A percentile compares a stretch with the other conserved stretches of the same genome.
Evolutionary conservation across 1,140 invertebrate genomes (phyloP).

Genomic region (Cephus cinctus): DNA sequence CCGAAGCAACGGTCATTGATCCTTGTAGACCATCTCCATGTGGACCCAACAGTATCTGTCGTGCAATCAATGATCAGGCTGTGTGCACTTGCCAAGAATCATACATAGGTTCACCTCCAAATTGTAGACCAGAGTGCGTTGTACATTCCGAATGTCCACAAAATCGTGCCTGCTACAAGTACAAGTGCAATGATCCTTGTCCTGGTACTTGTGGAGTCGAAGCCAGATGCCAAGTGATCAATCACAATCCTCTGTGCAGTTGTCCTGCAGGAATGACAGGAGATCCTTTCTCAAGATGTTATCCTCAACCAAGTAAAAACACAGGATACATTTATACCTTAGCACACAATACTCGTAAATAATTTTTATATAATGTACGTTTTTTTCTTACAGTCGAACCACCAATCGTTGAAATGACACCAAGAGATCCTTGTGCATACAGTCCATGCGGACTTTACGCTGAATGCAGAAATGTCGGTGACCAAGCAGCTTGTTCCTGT

Average conservation of each 20-base stretch:
- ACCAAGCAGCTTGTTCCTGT: constrained; percentile 62
- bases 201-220: constrained; percentile 75
- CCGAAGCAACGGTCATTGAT: constrained; percentile 32
- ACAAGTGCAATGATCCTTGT: constrained; percentile 77
- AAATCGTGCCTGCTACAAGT: constrained; percentile 72
- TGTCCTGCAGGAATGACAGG: constrained; percentile 67
- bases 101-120: constrained; percentile 62
- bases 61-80: constrained; percentile 53
- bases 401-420: constrained; percentile 20
- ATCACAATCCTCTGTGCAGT: constrained; percentile 73
- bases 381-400: constrained; percentile 27
- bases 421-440: constrained; percentile 49
- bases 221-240: constrained; percentile 73
- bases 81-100: constrained; percentile 60
- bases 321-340: background rate
- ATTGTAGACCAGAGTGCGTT: constrained; percentile 77
- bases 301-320: constrained; percentile 33
- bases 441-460: constrained; percentile 60
- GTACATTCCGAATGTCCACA: constrained; percentile 78
- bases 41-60: constrained; percentile 60
- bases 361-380: constrained; percentile 16
- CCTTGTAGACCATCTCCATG: constrained; percentile 59
- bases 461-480: constrained; percentile 54
- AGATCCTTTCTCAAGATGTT: constrained; percentile 69
- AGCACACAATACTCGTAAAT: background rate